These are phyloP conservation scores for Columba livia DNA, from an alignment of 2,113 vertebrate species.

Conservation along the genomic window DNA sequence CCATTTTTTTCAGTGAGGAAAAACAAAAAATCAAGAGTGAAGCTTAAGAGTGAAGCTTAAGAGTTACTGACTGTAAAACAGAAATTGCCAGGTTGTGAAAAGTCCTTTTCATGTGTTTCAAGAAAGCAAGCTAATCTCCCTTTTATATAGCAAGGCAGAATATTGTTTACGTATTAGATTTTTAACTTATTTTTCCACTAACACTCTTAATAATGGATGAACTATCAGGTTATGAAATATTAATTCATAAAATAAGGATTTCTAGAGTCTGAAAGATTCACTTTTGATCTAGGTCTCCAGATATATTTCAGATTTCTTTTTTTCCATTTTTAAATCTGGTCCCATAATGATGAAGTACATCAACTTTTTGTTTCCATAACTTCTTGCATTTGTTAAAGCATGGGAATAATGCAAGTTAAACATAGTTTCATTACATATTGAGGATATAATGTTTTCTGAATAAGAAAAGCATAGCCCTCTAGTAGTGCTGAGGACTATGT, in stretches of 20 bases:
- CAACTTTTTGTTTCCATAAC: background rate
- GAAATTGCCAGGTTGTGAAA: background rate
- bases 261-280: background rate
- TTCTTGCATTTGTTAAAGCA: background rate
- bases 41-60: background rate
- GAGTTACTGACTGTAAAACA: background rate
- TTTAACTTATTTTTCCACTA: background rate
- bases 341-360: background rate
- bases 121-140: background rate
- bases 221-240: background rate
- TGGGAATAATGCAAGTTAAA: background rate
- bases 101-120: background rate
- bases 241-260: background rate
- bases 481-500: background rate
- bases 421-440: background rate
- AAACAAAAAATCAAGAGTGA: background rate
- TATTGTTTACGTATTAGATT: background rate
- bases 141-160: background rate
- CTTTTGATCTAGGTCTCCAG: background rate
- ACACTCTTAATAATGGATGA: conserved; percentile 16
- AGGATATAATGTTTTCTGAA: background rate
- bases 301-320: background rate
- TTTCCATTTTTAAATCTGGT: background rate
- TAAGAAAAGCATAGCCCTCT: background rate
- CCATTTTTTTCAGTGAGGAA: background rate